Conservation (phyloP, 2,113 vertebrate species). For the Seriola aureovittata region DNA sequence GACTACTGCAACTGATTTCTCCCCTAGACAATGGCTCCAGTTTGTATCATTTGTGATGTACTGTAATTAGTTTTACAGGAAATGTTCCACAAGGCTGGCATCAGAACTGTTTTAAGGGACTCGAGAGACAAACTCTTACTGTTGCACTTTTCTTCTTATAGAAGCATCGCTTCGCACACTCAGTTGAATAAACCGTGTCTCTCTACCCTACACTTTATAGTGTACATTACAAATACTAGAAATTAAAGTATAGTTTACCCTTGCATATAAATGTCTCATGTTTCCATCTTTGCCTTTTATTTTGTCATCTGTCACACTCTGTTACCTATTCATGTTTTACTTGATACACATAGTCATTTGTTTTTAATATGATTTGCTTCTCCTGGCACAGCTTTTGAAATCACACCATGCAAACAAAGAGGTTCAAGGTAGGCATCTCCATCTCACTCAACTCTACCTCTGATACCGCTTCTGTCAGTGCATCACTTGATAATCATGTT, state of each 20-base stretch:
- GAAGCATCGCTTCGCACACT: background rate
- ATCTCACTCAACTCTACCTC: slow-evolving; percentile 61
- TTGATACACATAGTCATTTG: slow-evolving; percentile 69
- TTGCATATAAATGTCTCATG: background rate
- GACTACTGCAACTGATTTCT: background rate
- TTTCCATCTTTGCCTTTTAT: slow-evolving; percentile 46
- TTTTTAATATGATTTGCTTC: slow-evolving; percentile 91
- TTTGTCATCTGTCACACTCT: slow-evolving; percentile 45
- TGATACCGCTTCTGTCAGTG: slow-evolving; percentile 17
- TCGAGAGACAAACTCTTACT: background rate
- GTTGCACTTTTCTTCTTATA: background rate
- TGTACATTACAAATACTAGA: background rate
- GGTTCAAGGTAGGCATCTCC: slow-evolving; percentile 94
- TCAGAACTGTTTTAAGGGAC: background rate
- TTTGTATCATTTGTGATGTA: slow-evolving; percentile 28
- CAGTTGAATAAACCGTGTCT: too few species aligned
- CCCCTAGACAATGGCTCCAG: slow-evolving; percentile 1
- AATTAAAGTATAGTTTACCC: background rate
- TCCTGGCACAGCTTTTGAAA: slow-evolving; percentile 99
- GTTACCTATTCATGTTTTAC: slow-evolving; percentile 64
- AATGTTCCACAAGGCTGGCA: slow-evolving; percentile 27
- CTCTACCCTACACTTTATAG: background rate
- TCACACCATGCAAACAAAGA: slow-evolving; percentile 98
- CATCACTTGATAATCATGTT: background rate
- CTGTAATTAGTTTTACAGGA: slow-evolving; percentile 37